Conservation (phyloP, 2,888 invertebrate species). For the Nebria salina region DNA sequence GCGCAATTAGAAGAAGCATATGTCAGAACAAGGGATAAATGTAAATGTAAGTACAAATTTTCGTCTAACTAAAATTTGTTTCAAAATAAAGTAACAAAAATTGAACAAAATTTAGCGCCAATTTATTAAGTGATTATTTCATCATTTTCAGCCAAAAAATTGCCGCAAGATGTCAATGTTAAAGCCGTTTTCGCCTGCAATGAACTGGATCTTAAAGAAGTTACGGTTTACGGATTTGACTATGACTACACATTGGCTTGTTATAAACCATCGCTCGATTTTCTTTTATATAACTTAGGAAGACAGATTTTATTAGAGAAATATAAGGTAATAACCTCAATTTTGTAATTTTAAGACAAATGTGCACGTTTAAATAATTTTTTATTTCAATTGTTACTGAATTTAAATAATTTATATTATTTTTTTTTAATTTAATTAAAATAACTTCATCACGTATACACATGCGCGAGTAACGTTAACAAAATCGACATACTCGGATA, state of each 20-base stretch:
- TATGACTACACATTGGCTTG: slow-evolving; percentile 98
- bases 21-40: slow-evolving; percentile 73
- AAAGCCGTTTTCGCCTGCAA: slow-evolving; percentile 96
- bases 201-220: slow-evolving; percentile 89
- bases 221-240: slow-evolving; percentile 96
- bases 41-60: slow-evolving; percentile 71
- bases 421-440: slow-evolving; percentile 19
- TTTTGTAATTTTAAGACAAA: not conserved
- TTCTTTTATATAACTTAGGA: slow-evolving; percentile 90
- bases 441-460: slow-evolving; percentile 5
- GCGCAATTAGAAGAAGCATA: slow-evolving; percentile 67
- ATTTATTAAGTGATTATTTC: slow-evolving; percentile 9
- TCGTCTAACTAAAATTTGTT: not conserved
- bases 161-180: slow-evolving; percentile 86
- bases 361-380: slow-evolving; percentile 38
- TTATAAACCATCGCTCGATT: slow-evolving; percentile 90
- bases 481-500: no score
- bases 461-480: not conserved
- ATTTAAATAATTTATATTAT: slow-evolving; percentile 7
- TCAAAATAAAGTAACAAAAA: slow-evolving; percentile 3
- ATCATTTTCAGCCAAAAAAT: slow-evolving; percentile 77
- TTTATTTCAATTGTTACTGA: slow-evolving; percentile 32
- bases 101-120: slow-evolving; percentile 22
- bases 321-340: slow-evolving; percentile 74
- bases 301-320: slow-evolving; percentile 86